Evolutionary conservation across 2,888 invertebrate genomes (phyloP).

Genomic region (Cylindroiulus punctatus): DNA sequence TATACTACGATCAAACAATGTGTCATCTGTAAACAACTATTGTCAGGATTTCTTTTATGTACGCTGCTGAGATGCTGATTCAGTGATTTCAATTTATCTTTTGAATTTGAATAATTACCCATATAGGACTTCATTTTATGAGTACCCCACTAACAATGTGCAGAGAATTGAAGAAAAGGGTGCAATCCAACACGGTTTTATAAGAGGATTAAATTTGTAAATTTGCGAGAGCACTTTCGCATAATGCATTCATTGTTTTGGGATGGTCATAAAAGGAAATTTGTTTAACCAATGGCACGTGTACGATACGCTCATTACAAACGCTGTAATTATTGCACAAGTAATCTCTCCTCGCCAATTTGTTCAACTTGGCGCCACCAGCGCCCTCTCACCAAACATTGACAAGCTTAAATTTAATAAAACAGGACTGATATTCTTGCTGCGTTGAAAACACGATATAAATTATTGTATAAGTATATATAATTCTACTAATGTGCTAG

Average conservation of each 20-base stretch:
- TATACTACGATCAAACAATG: neutral
- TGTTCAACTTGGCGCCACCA: neutral
- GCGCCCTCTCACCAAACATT: neutral
- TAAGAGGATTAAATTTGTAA: conserved; percentile 33
- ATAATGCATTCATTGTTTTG: neutral
- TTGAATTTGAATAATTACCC: conserved; percentile 22
- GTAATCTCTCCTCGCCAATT: neutral
- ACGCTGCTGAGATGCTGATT: neutral
- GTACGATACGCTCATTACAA: neutral
- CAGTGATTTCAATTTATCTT: conserved; percentile 1
- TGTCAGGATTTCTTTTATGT: neutral
- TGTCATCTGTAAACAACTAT: conserved; percentile 21
- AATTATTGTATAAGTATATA: neutral
- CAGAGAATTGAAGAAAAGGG: neutral
- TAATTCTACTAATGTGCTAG: neutral
- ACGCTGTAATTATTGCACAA: neutral
- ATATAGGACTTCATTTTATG: neutral
- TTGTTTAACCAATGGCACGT: neutral
- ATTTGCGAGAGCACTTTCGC: neutral
- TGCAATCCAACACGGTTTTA: neutral
- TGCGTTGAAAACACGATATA: neutral
- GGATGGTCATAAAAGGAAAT: neutral
- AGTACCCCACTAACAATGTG: neutral
- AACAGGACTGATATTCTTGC: neutral
- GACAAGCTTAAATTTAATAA: neutral